Evolutionary conservation across 2,113 vertebrate species (phyloP).

Genomic region (Rhagologus leucostigma): DNA sequence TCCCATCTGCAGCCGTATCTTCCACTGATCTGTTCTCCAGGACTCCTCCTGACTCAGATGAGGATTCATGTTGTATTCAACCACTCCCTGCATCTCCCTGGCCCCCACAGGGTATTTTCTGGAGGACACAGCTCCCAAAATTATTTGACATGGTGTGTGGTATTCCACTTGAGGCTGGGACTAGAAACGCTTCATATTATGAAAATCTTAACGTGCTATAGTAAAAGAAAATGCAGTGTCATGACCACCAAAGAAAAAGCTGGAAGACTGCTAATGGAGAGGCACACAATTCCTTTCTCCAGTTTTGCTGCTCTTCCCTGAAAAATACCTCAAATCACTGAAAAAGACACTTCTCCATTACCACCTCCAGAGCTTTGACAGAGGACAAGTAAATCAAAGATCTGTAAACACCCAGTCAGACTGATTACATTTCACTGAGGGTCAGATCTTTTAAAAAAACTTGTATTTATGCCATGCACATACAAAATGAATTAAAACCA

Average conservation of each 20-base stretch:
- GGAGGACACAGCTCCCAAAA: background rate
- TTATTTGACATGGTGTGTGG: background rate
- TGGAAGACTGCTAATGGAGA: background rate
- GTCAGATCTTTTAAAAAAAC: background rate
- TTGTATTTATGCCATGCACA: background rate
- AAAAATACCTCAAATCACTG: background rate
- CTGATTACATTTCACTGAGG: background rate
- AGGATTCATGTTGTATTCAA: background rate
- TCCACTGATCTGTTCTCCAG: background rate
- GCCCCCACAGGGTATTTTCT: background rate
- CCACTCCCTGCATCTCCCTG: background rate
- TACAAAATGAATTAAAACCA: background rate
- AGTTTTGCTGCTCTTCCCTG: background rate
- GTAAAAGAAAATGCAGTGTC: background rate
- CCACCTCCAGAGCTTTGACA: background rate
- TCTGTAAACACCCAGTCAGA: background rate
- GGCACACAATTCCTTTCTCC: background rate
- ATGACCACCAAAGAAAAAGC: background rate
- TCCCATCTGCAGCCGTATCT: background rate
- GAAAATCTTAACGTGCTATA: background rate
- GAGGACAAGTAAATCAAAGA: background rate
- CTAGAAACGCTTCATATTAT: background rate
- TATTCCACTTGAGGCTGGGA: background rate
- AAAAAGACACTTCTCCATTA: rapidly evolving
- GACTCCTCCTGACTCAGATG: background rate